phyloP scores from a whole-genome alignment of 2,888 invertebrate genomes.

The Tinea trinotella region DNA sequence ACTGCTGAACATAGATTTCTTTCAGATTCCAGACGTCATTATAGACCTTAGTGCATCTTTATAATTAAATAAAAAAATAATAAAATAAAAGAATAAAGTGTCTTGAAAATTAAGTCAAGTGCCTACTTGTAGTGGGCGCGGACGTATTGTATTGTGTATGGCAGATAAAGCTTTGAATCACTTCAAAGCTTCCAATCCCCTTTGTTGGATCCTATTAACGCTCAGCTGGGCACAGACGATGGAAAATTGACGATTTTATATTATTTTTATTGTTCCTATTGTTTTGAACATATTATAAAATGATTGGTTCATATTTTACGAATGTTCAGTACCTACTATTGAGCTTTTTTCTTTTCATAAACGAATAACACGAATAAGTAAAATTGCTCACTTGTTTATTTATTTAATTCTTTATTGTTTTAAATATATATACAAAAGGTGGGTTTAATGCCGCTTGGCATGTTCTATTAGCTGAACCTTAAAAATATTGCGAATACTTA shows the following conservation, averaged over 20 bases:
- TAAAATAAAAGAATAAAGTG: not conserved
- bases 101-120: not conserved
- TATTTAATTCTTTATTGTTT: too few species aligned
- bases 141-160: conserved; percentile 9
- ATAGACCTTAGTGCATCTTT: too few species aligned
- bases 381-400: too few species aligned
- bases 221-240: conserved; percentile 4
- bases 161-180: conserved; percentile 8
- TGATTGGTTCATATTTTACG: not conserved
- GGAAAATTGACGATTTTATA: conserved; percentile 8
- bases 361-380: too few species aligned
- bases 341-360: too few species aligned
- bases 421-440: too few species aligned
- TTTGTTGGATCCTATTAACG: conserved; percentile 12
- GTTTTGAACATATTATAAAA: not conserved
- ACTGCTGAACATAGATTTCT: too few species aligned
- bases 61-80: not conserved
- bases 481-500: too few species aligned
- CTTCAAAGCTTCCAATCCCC: conserved; percentile 11
- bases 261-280: conserved; percentile 1
- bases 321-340: too few species aligned
- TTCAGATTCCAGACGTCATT: too few species aligned
- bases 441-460: too few species aligned
- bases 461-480: too few species aligned
- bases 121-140: not conserved